Conservation (phyloP, 2,113 vertebrate species). For the Rhipidura dahli region DNA sequence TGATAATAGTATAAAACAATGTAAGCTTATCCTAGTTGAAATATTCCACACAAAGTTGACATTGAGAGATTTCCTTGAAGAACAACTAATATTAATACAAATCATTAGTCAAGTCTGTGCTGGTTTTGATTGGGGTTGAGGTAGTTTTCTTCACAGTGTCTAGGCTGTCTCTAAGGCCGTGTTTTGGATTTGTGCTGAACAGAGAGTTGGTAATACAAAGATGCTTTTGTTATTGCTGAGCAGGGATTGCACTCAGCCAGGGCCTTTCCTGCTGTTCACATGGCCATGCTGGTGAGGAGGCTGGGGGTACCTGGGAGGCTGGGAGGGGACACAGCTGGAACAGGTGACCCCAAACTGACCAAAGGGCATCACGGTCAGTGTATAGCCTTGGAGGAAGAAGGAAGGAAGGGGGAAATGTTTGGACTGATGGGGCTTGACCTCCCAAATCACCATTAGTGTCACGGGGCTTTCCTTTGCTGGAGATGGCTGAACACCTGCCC, state of each 20-base stretch:
- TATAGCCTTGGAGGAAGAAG: fast-evolving
- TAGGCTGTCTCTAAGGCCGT: not conserved
- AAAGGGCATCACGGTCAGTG: not conserved
- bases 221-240: not conserved
- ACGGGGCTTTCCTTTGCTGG: not conserved
- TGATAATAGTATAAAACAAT: not conserved
- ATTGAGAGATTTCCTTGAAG: not conserved
- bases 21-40: not conserved
- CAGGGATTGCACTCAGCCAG: not conserved
- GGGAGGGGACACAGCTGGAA: not conserved
- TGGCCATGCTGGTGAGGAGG: fast-evolving
- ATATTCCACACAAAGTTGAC: not conserved
- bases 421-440: not conserved
- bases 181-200: not conserved
- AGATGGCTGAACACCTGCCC: not conserved
- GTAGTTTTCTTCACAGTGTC: not conserved
- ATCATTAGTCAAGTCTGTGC: not conserved
- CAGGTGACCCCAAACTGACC: not conserved
- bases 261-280: not conserved
- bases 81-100: not conserved
- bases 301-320: fast-evolving
- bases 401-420: not conserved
- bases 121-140: not conserved
- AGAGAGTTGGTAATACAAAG: not conserved
- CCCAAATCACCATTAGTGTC: not conserved